A percentile compares a stretch with the other conserved stretches of the same genome.
Conservation (phyloP, 2,888 invertebrate species). For the Iselma pallidipennis region DNA sequence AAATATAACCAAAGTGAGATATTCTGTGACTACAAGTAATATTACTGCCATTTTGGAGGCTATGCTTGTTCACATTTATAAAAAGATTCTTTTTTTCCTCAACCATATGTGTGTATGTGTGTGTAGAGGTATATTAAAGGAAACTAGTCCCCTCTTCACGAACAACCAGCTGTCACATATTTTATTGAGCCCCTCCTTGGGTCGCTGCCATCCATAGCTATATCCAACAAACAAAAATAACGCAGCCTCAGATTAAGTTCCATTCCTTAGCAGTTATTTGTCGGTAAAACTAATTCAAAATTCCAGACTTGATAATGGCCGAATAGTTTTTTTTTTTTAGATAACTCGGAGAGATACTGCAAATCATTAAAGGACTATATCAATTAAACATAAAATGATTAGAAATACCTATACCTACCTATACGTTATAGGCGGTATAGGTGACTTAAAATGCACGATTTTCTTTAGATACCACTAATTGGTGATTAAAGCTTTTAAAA, state of each 20-base stretch:
- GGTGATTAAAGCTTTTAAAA: background rate
- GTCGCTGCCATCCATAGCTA: constrained; percentile 23
- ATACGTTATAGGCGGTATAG: no score
- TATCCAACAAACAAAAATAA: background rate
- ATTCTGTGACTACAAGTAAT: constrained; percentile 2
- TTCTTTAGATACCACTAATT: background rate
- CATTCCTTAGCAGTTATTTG: background rate
- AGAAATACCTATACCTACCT: no score
- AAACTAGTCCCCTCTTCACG: constrained; percentile 37
- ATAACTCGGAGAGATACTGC: background rate
- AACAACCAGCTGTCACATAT: constrained; percentile 47
- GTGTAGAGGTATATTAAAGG: constrained; percentile 14
- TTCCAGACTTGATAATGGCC: background rate
- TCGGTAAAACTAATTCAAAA: background rate
- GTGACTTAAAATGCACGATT: no score
- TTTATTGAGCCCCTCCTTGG: constrained; percentile 42
- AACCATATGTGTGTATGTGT: background rate
- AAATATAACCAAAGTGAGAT: constrained; percentile 29
- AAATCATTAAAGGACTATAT: background rate
- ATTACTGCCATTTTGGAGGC: background rate
- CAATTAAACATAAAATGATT: background rate
- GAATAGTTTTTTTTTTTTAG: background rate
- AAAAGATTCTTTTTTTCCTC: background rate
- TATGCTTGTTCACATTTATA: background rate
- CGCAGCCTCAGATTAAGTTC: background rate